Percentiles rank a stretch among this genome's conserved stretches.
Evolutionary conservation across 2,888 invertebrate species (phyloP).

Genomic region (Pterostichus madidus): DNA sequence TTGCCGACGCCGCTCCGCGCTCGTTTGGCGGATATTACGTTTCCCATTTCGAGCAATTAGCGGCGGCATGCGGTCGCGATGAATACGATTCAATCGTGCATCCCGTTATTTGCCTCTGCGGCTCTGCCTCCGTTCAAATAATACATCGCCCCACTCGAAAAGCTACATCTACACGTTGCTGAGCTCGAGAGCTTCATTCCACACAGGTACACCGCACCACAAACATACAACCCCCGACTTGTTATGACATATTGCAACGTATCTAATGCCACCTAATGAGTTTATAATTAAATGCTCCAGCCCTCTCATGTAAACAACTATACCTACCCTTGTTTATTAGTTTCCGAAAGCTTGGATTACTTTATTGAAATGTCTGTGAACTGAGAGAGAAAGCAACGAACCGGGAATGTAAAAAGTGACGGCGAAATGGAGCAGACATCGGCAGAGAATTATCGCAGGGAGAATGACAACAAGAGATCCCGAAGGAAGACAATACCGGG

Average conservation of each 20-base stretch:
- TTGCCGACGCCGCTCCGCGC: conserved; percentile 49
- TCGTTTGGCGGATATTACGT: conserved; percentile 65
- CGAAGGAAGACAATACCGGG: conserved; percentile 20
- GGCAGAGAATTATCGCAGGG: too few species aligned
- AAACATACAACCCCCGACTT: background rate
- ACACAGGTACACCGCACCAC: conserved; percentile 6
- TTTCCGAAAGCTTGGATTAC: background rate
- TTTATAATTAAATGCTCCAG: conserved; percentile 46
- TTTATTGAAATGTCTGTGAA: conserved; percentile 27
- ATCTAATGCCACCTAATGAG: conserved; percentile 38
- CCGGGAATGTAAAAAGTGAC: background rate
- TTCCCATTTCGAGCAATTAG: conserved; percentile 67
- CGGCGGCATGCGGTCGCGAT: conserved; percentile 65
- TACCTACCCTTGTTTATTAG: conserved; percentile 2
- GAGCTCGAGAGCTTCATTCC: background rate
- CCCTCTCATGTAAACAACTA: conserved; percentile 1
- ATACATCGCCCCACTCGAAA: conserved; percentile 47
- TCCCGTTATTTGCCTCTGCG: conserved; percentile 62
- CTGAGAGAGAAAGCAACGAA: background rate
- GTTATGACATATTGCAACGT: conserved; percentile 41
- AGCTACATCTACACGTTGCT: conserved; percentile 9
- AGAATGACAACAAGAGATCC: background rate
- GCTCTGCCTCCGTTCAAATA: conserved; percentile 55
- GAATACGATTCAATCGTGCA: conserved; percentile 66
- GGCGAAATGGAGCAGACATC: too few species aligned